Evolutionary conservation across 2,113 vertebrate species (phyloP), one percentile per base, ranked within the genome.

Genomic region (Gavia stellata): DNA sequence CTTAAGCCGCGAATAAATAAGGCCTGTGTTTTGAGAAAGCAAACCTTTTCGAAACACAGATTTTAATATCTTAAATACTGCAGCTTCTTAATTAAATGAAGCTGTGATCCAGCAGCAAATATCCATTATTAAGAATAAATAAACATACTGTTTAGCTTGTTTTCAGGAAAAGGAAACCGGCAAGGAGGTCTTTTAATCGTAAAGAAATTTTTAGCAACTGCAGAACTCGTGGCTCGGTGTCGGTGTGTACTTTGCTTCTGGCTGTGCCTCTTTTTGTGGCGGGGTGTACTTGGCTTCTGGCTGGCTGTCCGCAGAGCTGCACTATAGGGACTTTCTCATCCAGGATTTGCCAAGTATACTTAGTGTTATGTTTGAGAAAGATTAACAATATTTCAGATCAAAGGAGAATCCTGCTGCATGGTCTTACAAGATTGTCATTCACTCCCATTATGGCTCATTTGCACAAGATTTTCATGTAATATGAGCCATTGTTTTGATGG

Each of bases 311-410:
- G 1, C 80, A 86, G 79, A 93, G 96, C 84, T 28, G 44, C 88
- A 49, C 94, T 95, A 58, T 15, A 38, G 93, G 94, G 96, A 87
- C 93, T 93, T 96, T 97, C 97, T 97, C 96, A 97, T 97, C 96
- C 84, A 98, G 96, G 97, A 97, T 98, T 98, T 98, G 97, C 97
- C 98, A 98, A 98, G 94, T 96, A 82, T 92, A 93, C 94, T 97
- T 97, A 97, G 97, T 82, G 89, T 91, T 96, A 96, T 90, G 95
- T 98, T 97, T 95, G 95, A 98, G 95, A 97, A 98, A 98, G 98
- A 98, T 98, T 98, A 98, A 98, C 98, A 98, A 97, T 98, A 97
- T 98, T 98, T 97, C 97, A 98, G 97, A 99, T 99, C 98, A 99
- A 99, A 99, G 98, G 95, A 96, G 97, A 98, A 97, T 98, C 98